Conservation (phyloP, 2,888 invertebrate species). For the Acleris cristana region DNA sequence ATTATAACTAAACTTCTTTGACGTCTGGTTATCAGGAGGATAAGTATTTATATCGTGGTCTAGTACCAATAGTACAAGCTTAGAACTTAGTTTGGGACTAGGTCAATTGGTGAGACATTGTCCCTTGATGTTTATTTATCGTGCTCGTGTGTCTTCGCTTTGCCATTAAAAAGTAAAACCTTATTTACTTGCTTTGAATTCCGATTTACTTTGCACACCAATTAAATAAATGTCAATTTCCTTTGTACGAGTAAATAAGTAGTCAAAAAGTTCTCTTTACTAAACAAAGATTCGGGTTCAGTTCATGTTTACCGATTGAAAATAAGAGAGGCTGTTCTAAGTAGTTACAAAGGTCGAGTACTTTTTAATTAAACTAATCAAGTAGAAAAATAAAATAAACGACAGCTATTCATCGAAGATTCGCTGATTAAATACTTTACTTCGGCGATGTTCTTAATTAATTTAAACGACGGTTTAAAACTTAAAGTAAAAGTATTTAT, state of each 20-base stretch:
- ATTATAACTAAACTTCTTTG: too few species aligned
- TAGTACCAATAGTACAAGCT: too few species aligned
- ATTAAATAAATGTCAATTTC: too few species aligned
- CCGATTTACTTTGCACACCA: too few species aligned
- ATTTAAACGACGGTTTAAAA: conserved; percentile 51
- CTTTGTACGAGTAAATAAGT: not conserved
- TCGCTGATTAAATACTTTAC: conserved; percentile 61
- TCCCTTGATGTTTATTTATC: too few species aligned
- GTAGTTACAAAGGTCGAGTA: conserved; percentile 6
- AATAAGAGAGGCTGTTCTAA: conserved; percentile 10
- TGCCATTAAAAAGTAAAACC: too few species aligned
- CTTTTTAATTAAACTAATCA: conserved; percentile 35
- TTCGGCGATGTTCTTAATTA: conserved; percentile 56
- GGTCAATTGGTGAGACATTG: too few species aligned
- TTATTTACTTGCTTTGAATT: too few species aligned
- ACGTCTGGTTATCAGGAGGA: too few species aligned
- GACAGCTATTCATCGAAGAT: conserved; percentile 59
- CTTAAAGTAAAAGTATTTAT: conserved; percentile 25
- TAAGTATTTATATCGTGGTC: too few species aligned
- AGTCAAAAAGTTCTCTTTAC: not conserved
- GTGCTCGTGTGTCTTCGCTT: too few species aligned
- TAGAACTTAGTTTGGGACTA: too few species aligned
- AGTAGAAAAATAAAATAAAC: conserved; percentile 36
- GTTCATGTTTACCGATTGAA: not conserved
- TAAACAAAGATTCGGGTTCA: conserved; percentile 11